Evolutionary conservation across 2,888 invertebrate species (phyloP), one percentile per base, ranked within the genome.

Genomic region (Smittia sp.): DNA sequence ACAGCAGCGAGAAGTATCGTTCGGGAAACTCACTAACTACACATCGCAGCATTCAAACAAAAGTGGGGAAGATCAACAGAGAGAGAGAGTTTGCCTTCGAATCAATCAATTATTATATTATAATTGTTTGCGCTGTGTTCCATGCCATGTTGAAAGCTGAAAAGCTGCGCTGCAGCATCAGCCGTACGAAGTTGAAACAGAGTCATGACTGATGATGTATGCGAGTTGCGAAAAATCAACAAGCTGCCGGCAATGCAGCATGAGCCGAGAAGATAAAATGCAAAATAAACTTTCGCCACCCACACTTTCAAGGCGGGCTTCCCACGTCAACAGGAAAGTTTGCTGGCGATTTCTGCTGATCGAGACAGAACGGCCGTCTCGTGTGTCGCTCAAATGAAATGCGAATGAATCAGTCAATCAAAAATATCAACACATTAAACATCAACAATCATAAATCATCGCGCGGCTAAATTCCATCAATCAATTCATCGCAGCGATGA

Each of bases 401-500:
- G 66, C 18, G 39, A 39, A 38, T 27, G 39, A 25, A 38, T 72
- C 62, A 72, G 72, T 72, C 72, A 72, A 72, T 72, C 63, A 63
- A 63, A 63, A 63, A 63, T 32, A 63, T 63, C 72, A 72, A 72
- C 72, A 62, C 72, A 72, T 72, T 72, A 72, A 72, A 39, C 52
- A 69, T 22, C 69, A 54, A 69, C 52, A 69, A 69, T 69, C 25
- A 69, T 72, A 72, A 72, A 72, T 72, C 72, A 72, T 70, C 70
- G 25, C 52, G 27, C n/a, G 41, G 58, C 58, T 22, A 39, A 72
- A 62, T 32, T 22, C 72, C 58, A 72, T 72, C 72, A 72, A 72
- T 72, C 72, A 72, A 72, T 72, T 62, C 15, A 54, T 22, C 22
- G 20, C 7, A 24, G n/a, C 20, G 62, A 22, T 52, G 62, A 62